phyloP scores from a whole-genome alignment of 1,140 invertebrate species.

The Zaprionus nigranus region DNA sequence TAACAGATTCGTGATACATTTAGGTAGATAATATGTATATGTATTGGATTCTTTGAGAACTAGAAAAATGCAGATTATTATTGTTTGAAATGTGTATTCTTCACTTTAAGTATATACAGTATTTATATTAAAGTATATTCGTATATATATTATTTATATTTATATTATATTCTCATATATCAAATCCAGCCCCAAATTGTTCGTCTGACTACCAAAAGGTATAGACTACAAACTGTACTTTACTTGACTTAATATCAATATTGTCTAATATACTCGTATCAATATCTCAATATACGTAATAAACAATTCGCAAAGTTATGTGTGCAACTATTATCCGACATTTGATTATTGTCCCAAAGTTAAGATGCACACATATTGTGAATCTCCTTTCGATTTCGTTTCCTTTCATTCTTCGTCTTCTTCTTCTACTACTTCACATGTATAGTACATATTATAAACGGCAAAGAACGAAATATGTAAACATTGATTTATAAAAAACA shows the following conservation, averaged over 20 bases:
- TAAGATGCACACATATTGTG: constrained; percentile 13
- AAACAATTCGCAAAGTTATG: constrained; percentile 32
- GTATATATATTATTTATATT: constrained; percentile 11
- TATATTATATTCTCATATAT: constrained; percentile 22
- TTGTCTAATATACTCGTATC: constrained; percentile 32
- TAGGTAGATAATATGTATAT: constrained; percentile 17
- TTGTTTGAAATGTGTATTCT: constrained; percentile 30
- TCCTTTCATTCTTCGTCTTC: no score
- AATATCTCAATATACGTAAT: constrained; percentile 21
- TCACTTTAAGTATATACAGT: constrained; percentile 46
- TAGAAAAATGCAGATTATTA: constrained; percentile 35
- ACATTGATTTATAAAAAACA: constrained; percentile 65
- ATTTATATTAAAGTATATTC: constrained; percentile 37
- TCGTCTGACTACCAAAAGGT: constrained; percentile 60
- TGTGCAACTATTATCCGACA: constrained; percentile 6
- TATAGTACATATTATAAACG: constrained; percentile 36
- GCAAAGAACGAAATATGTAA: constrained; percentile 54
- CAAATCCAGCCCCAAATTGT: constrained; percentile 54
- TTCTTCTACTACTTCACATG: constrained; percentile 17
- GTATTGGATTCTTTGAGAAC: constrained; percentile 34
- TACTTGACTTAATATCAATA: constrained; percentile 39
- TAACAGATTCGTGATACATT: constrained; percentile 17
- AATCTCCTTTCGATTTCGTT: neutral
- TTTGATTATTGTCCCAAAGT: constrained; percentile 57
- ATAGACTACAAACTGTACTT: constrained; percentile 44